Percentiles rank a stretch among this genome's conserved stretches.
Conservation (phyloP, 2,797 vertebrate genomes). For the Mormyrops boulengeri region DNA sequence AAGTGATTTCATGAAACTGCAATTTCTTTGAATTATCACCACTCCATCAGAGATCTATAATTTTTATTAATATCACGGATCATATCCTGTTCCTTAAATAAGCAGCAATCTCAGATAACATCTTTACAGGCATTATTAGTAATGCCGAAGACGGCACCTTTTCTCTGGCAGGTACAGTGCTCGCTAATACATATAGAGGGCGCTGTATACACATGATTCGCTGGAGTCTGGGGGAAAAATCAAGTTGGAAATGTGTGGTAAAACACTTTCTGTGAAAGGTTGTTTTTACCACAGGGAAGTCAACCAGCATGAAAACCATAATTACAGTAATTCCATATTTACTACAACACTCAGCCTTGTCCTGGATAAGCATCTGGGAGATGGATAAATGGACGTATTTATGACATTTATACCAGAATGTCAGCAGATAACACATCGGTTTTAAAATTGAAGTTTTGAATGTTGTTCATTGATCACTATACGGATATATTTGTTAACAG, state of each 20-base stretch:
- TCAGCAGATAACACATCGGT: not conserved
- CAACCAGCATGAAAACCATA: not conserved
- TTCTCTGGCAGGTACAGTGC: not conserved
- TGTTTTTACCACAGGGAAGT: not conserved
- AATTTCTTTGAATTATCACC: not conserved
- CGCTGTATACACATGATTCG: slow-evolving; percentile 26
- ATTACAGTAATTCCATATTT: not conserved
- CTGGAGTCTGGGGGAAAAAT: not conserved
- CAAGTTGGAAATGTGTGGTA: not conserved
- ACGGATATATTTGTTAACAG: not conserved
- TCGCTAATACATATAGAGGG: slow-evolving; percentile 24
- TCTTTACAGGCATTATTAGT: not conserved
- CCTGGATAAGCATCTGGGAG: not conserved
- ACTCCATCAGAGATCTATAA: not conserved
- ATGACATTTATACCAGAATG: not conserved
- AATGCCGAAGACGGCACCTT: not conserved
- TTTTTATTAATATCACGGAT: not conserved
- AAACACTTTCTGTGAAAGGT: not conserved
- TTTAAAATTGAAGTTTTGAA: not conserved
- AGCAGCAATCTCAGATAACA: not conserved
- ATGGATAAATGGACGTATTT: not conserved
- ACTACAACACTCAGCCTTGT: not conserved
- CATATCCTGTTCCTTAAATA: not conserved
- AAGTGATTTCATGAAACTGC: not conserved
- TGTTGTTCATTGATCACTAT: not conserved